Evolutionary conservation across 2,113 vertebrate genomes (phyloP), one percentile per base, ranked within the genome.

Genomic region (Sebastes fasciatus): DNA sequence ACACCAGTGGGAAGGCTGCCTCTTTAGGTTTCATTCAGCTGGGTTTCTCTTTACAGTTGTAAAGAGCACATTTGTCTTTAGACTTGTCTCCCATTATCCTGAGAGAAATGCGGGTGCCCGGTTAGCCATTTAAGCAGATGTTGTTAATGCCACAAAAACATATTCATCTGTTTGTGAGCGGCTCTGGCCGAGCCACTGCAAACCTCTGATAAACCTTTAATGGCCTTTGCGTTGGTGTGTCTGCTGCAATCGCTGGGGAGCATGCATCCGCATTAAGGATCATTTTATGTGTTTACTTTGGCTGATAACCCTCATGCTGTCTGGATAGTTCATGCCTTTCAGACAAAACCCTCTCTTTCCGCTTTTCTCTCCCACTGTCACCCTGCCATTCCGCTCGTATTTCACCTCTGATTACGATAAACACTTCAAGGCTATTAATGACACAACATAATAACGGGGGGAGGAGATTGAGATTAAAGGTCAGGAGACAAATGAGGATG

Each of bases 171-270:
- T 76, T 67, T 65, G 75, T 75, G 75, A 80, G 21, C 4, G 1
- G 43, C 63, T 88, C 71, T 73, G 64, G 58, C 84, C 64, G 63
- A 81, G 64, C 80, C 69, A 54, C 92, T 94, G 94, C 77, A 83
- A 82, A 87, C 67, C 86, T 87, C 83, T 82, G 91, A 94, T 94
- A 93, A 95, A 91, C 82, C 86, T 84, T 78, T 86, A 89, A 90
- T 83, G 78, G 86, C 82, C 80, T 80, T 71, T 51, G 61, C 61
- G 21, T 74, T 72, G 43, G 42, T 62, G 74, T 77, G 79, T 76
- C 62, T 65, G 79, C 62, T 65, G 79, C 72, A 89, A 84, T 89
- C 79, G 55, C 79, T 76, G 34, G 60, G 57, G 71, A 84, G 62
- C 84, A 85, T 85, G 61, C 72, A 84, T 26, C 9, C 60, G 11